Evolutionary conservation across 2,888 invertebrate genomes (phyloP), one percentile per base, ranked within the genome.

Genomic region (Augochlorella aurata): DNA sequence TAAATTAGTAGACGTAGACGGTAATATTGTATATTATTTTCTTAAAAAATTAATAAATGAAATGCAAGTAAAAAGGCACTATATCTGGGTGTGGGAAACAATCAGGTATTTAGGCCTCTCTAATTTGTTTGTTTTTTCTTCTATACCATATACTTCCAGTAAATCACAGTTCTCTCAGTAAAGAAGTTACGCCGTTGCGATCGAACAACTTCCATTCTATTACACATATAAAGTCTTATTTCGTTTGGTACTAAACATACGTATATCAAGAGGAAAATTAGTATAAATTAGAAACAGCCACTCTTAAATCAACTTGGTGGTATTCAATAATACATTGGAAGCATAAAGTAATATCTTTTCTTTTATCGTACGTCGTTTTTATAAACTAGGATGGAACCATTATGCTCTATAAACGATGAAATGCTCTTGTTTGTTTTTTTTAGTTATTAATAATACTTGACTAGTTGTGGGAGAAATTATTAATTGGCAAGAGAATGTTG

Each of bases 11-110:
- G 76, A 82, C 75, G 73, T 77, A 80, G 76, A 82, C 75, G 69
- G 67, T 74, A 74, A 66, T 83, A 88, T 69, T 80, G 69, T 86
- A 84, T 78, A 77, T 66, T 50, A 44, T 81, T 80, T 70, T 54
- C 54, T 81, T 81, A 54, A 77, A 77, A 81, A 84, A 82, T 78
- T 66, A 84, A 85, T 71, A 88, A 88, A 83, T 84, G 82, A 87
- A 87, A 73, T 84, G 83, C 80, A 88, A 88, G 87, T 88, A 88
- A 88, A 88, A 88, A 88, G 88, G 88, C 88, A 88, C 88, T 88
- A 88, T 88, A 80, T 88, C 78, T 74, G 87, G 86, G 81, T 83
- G 79, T 79, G 82, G 75, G 82, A 88, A 88, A 84, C 79, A 88
- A 88, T 85, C 82, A 79, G 83, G 79, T 87, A 81, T 84, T 87